Evolutionary conservation across 1,140 invertebrate species (phyloP).

Genomic region (Stegodyphus mimosarum): DNA sequence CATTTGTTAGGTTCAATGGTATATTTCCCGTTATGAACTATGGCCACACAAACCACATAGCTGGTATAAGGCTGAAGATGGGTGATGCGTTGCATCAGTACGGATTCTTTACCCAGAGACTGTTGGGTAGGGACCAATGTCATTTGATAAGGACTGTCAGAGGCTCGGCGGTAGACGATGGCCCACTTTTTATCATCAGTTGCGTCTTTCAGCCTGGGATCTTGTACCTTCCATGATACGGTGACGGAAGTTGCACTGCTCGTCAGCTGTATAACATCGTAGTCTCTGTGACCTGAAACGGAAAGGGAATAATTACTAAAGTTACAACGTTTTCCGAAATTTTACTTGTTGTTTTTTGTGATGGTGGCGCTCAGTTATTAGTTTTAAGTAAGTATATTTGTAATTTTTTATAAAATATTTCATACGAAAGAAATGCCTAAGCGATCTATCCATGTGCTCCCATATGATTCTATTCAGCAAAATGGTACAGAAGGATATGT

Average conservation of each 20-base stretch:
- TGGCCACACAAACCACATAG: slow-evolving; percentile 42
- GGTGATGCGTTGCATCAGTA: slow-evolving; percentile 1
- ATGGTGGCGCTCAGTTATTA: too few species aligned
- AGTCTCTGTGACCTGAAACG: slow-evolving; percentile 1
- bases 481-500: too few species aligned
- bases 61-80: slow-evolving; percentile 1
- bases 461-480: too few species aligned
- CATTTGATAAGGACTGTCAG: slow-evolving; percentile 49
- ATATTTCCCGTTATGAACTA: slow-evolving; percentile 5
- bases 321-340: too few species aligned
- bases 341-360: too few species aligned
- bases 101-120: neutral
- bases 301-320: neutral
- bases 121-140: slow-evolving; percentile 2
- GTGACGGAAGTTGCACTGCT: slow-evolving; percentile 12
- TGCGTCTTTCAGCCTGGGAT: neutral
- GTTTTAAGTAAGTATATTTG: too few species aligned
- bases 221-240: slow-evolving; percentile 19
- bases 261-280: slow-evolving; percentile 14
- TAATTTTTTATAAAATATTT: too few species aligned
- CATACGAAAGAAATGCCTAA: too few species aligned
- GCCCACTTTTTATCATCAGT: slow-evolving; percentile 9
- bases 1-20: slow-evolving; percentile 32
- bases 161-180: slow-evolving; percentile 24
- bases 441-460: too few species aligned